These are phyloP conservation scores for Tortrix viridana DNA, from an alignment of 2,888 invertebrate genomes.

Conservation along the genomic window DNA sequence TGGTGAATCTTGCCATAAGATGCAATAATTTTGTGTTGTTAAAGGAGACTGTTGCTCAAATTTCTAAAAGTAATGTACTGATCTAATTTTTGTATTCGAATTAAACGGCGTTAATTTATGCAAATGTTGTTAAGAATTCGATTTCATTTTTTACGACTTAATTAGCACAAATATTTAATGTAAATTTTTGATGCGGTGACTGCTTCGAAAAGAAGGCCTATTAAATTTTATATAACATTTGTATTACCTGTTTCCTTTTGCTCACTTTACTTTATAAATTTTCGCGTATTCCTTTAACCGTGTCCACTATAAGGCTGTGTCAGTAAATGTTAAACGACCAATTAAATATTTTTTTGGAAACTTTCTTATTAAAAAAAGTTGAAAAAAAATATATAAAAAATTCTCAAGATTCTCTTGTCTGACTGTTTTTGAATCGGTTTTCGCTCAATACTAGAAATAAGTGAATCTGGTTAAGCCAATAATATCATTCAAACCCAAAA, in stretches of 20 bases:
- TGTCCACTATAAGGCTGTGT: constrained; percentile 38
- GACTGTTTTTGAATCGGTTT: constrained; percentile 56
- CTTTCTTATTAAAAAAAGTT: constrained; percentile 40
- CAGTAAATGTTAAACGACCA: constrained; percentile 33
- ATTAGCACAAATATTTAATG: constrained; percentile 50
- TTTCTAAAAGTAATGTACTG: constrained; percentile 60
- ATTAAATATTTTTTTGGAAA: constrained; percentile 32
- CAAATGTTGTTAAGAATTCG: constrained; percentile 18
- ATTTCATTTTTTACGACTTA: constrained; percentile 39
- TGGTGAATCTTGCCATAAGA: constrained; percentile 30
- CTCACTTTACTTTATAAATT: neutral
- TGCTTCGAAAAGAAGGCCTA: constrained; percentile 47
- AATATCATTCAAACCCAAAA: constrained; percentile 1
- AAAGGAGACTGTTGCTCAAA: constrained; percentile 58
- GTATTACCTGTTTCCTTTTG: constrained; percentile 9
- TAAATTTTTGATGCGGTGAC: constrained; percentile 37
- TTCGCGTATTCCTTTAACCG: constrained; percentile 20
- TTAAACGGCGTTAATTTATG: constrained; percentile 32
- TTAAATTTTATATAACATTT: constrained; percentile 37
- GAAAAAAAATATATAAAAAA: constrained; percentile 44
- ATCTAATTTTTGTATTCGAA: constrained; percentile 51
- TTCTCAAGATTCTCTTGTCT: constrained; percentile 41
- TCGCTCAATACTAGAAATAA: constrained; percentile 68
- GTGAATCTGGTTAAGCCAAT: constrained; percentile 40
- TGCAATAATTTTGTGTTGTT: constrained; percentile 35